Percentiles rank a stretch among this genome's conserved stretches.
These are phyloP conservation scores for Brachyistius frenatus DNA, from an alignment of 2,113 vertebrate species.

Conservation along the genomic window DNA sequence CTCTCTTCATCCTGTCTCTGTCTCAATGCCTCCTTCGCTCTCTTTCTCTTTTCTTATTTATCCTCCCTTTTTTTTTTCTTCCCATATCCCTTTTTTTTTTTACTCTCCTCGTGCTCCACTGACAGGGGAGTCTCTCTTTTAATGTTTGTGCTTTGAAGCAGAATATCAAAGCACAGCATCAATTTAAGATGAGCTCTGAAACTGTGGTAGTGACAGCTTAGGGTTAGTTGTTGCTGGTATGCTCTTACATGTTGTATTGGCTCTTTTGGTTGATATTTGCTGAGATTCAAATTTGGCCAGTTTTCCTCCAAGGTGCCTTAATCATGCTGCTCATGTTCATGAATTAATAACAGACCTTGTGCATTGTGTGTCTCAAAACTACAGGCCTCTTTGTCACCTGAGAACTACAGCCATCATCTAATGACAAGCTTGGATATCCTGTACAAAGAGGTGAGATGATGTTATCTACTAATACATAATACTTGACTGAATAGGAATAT, in stretches of 20 bases:
- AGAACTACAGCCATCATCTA: conserved; percentile 86
- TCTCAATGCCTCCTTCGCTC: conserved; percentile 1
- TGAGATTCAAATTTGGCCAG: neutral
- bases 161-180: conserved; percentile 65
- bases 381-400: conserved; percentile 83
- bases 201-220: conserved; percentile 42
- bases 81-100: neutral
- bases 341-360: conserved; percentile 6
- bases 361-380: conserved; percentile 1
- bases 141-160: conserved; percentile 65
- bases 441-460: conserved; percentile 87
- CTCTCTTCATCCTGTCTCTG: conserved; percentile 57
- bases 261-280: conserved; percentile 12
- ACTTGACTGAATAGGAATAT: no score
- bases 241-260: conserved; percentile 47
- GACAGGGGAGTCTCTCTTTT: conserved; percentile 36
- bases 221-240: conserved; percentile 31
- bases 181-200: conserved; percentile 61
- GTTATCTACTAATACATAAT: neutral
- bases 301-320: conserved; percentile 4
- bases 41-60: conserved; percentile 8
- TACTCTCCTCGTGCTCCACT: conserved; percentile 17
- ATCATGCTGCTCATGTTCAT: conserved; percentile 2
- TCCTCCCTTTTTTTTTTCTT: conserved; percentile 1
- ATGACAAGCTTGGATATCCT: conserved; percentile 88